These are phyloP conservation scores for Ganaspis brasiliensis DNA, from an alignment of 2,888 invertebrate genomes.

Conservation along the genomic window DNA sequence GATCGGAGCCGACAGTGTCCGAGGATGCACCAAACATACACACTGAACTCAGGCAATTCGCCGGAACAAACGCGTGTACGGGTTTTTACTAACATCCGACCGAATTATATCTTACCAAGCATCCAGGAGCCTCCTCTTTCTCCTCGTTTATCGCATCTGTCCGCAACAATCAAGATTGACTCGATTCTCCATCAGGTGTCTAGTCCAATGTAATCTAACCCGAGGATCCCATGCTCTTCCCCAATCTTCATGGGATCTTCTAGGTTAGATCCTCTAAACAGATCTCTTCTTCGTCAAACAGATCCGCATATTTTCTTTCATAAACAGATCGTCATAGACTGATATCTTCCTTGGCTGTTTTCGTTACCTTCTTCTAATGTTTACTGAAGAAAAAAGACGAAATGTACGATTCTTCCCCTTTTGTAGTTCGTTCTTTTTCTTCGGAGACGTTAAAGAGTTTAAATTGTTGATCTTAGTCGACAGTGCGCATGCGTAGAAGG, in stretches of 20 bases:
- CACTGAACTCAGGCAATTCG: constrained; percentile 29
- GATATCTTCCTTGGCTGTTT: too few relatives aligned
- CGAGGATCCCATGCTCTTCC: constrained; percentile 24
- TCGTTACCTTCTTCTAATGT: not conserved
- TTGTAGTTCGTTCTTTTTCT: constrained; percentile 6
- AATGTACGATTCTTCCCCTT: constrained; percentile 33
- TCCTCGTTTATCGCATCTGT: not conserved
- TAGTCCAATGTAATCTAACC: not conserved
- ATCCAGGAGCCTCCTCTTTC: constrained; percentile 36
- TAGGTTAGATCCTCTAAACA: constrained; percentile 17
- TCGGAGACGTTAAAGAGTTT: too few relatives aligned
- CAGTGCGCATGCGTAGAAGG: not conserved
- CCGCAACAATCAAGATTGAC: not conserved
- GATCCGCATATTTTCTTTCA: too few relatives aligned
- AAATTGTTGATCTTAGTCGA: too few relatives aligned
- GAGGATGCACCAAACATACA: constrained; percentile 49
- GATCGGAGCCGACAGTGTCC: constrained; percentile 64
- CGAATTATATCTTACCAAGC: constrained; percentile 27
- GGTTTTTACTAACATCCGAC: constrained; percentile 39
- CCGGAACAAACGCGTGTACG: constrained; percentile 28
- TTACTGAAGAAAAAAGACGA: not conserved
- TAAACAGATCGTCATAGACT: not conserved
- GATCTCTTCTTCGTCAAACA: not conserved
- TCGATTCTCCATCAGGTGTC: not conserved
- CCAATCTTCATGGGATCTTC: constrained; percentile 24